These are phyloP conservation scores for Enteromius viviparus DNA, from an alignment of 2,797 vertebrate species.

Conservation along the genomic window DNA sequence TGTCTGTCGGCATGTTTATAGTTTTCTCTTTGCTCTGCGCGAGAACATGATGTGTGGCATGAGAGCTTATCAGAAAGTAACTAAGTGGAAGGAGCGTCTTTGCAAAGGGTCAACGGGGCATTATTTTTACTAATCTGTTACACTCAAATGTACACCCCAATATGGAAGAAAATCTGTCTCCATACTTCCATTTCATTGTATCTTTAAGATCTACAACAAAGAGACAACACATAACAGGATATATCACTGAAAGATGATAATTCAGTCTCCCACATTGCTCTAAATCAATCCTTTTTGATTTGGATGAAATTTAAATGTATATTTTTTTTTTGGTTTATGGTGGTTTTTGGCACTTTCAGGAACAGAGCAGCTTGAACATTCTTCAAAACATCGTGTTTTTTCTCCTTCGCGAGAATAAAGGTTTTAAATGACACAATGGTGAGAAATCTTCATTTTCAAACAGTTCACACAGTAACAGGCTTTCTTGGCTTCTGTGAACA, in stretches of 20 bases:
- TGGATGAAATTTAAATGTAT: background rate
- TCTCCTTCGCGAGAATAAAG: background rate
- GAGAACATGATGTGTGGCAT: too few species aligned
- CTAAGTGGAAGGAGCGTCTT: too few species aligned
- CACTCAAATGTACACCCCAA: background rate
- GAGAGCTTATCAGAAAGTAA: too few species aligned
- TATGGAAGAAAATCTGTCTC: background rate
- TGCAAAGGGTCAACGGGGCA: too few species aligned
- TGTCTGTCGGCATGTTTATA: too few species aligned
- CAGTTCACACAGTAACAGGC: background rate
- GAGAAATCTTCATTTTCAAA: background rate
- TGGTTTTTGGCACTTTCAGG: background rate
- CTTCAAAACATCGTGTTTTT: background rate
- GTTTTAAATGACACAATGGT: background rate
- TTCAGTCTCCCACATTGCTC: background rate
- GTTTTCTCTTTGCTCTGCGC: too few species aligned
- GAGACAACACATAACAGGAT: background rate
- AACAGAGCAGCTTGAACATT: background rate
- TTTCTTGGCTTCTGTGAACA: background rate
- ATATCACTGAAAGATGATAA: background rate
- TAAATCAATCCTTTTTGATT: background rate
- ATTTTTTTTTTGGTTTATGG: background rate
- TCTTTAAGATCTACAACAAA: too few species aligned
- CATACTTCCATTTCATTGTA: too few species aligned
- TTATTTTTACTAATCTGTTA: too few species aligned